phyloP scores from a whole-genome alignment of 2,888 invertebrate genomes.

The Spilarctia lutea region DNA sequence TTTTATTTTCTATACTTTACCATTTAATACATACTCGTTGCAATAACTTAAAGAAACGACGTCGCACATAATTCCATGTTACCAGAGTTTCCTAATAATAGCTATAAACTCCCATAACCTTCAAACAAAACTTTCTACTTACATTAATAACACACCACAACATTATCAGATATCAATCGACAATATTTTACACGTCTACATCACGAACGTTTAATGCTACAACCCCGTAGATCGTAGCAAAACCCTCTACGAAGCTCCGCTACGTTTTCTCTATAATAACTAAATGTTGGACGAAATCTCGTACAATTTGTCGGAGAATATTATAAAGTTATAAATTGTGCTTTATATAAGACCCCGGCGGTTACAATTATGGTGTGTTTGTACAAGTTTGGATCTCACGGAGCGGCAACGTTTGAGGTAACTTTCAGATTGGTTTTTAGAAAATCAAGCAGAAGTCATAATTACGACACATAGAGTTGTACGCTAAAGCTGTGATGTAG shows the following conservation, averaged over 20 bases:
- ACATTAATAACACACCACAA: neutral
- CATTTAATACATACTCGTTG: too few relatives aligned
- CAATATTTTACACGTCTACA: constrained; percentile 30
- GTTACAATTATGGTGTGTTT: constrained; percentile 43
- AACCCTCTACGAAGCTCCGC: constrained; percentile 45
- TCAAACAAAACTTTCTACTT: neutral
- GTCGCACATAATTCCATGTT: neutral
- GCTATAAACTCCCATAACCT: neutral
- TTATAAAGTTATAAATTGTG: constrained; percentile 42
- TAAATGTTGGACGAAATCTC: constrained; percentile 25
- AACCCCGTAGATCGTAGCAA: constrained; percentile 54
- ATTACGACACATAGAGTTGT: neutral
- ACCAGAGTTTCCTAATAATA: neutral
- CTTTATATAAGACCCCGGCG: constrained; percentile 38
- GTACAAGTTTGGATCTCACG: constrained; percentile 28
- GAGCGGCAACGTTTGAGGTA: constrained; percentile 31
- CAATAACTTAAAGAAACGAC: neutral
- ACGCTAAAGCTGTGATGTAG: neutral
- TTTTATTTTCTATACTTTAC: too few relatives aligned
- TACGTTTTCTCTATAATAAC: constrained; percentile 37
- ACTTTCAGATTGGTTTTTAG: constrained; percentile 34
- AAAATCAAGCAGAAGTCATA: constrained; percentile 22
- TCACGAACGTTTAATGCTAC: constrained; percentile 34
- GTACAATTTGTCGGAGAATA: constrained; percentile 44
- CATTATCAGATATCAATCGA: neutral